These are phyloP conservation scores for Chloebia gouldiae DNA, from an alignment of 2,113 vertebrate species.

Conservation along the genomic window DNA sequence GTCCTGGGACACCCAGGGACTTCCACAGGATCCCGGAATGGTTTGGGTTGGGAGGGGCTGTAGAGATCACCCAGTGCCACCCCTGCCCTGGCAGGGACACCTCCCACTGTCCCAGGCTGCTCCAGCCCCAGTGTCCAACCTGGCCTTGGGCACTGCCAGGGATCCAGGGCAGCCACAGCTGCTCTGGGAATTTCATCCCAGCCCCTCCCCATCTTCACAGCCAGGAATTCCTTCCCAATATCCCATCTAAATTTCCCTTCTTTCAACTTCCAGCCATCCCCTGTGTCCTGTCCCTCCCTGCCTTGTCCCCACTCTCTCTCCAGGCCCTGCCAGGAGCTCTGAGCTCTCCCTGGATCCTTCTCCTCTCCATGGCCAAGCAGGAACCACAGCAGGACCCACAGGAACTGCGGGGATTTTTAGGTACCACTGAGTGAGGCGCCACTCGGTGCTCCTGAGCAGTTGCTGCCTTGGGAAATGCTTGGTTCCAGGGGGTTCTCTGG, in stretches of 20 bases:
- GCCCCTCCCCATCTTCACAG: not conserved
- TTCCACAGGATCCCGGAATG: not conserved
- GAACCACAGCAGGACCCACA: not conserved
- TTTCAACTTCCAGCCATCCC: not conserved
- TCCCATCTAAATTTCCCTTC: not conserved
- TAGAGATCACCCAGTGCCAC: accelerated
- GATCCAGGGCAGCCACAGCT: not conserved
- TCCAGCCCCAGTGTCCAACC: not conserved
- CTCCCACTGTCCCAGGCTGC: not conserved
- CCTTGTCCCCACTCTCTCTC: not conserved
- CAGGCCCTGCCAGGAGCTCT: not conserved
- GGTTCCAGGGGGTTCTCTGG: not conserved
- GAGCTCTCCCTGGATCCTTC: not conserved
- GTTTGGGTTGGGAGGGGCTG: accelerated
- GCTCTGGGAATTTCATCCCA: not conserved
- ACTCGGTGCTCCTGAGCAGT: accelerated
- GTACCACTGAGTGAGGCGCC: not conserved
- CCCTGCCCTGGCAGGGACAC: not conserved
- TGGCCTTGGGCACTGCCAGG: not conserved
- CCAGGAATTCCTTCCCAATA: not conserved
- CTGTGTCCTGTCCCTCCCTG: not conserved
- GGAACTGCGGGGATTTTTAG: not conserved
- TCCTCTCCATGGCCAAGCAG: not conserved
- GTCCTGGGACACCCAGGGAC: not conserved
- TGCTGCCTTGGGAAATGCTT: not conserved